A percentile compares a stretch with the other conserved stretches of the same genome.
These are phyloP conservation scores for Tympanoctomys barrerae DNA, from an alignment of 2,797 vertebrate species.

Conservation along the genomic window DNA sequence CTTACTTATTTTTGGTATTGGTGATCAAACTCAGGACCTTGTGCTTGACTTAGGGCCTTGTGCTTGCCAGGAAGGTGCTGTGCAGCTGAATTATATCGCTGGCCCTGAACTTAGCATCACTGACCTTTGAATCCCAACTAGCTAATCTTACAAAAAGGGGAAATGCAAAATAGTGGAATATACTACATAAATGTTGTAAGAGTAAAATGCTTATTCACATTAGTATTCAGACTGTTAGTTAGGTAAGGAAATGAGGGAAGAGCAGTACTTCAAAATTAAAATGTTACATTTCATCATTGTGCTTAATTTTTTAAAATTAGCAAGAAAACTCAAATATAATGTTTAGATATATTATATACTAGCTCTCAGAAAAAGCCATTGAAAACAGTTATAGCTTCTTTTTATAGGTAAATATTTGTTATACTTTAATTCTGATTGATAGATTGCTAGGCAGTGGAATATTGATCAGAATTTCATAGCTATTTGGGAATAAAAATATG, in stretches of 20 bases:
- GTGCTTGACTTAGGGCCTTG: too few species aligned
- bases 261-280: background rate
- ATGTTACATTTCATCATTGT: background rate
- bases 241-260: background rate
- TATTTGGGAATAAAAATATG: background rate
- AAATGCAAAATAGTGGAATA: background rate
- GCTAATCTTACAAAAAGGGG: background rate
- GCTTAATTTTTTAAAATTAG: background rate
- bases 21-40: too few species aligned
- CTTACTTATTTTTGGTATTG: too few species aligned
- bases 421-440: background rate
- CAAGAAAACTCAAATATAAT: background rate
- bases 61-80: too few species aligned
- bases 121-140: background rate
- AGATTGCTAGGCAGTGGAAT: background rate
- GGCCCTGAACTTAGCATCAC: background rate
- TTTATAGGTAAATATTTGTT: background rate
- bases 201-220: background rate
- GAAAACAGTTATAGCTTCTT: background rate
- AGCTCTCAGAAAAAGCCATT: background rate
- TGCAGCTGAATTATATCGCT: too few species aligned
- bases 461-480: background rate
- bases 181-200: background rate
- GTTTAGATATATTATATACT: background rate
- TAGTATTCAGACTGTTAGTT: background rate